Percentiles rank a stretch among this genome's conserved stretches.
Evolutionary conservation across 2,888 invertebrate species (phyloP).

Genomic region (Conops quadrifasciatus): DNA sequence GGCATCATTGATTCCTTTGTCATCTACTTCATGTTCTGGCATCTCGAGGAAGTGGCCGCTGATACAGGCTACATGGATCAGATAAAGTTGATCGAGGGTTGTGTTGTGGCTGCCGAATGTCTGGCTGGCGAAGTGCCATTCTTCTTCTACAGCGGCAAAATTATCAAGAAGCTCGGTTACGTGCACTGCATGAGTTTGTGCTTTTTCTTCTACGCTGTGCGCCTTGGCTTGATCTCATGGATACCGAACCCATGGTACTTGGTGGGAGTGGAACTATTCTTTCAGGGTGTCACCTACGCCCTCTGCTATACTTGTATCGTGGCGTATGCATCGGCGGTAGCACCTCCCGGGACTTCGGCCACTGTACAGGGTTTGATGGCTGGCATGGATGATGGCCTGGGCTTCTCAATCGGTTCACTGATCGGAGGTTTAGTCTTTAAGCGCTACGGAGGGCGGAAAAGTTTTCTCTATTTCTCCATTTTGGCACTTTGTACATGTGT

Average conservation of each 20-base stretch:
- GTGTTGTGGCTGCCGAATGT: conserved; percentile 81
- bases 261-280: conserved; percentile 78
- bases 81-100: conserved; percentile 82
- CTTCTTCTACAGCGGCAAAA: conserved; percentile 77
- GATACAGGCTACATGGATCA: conserved; percentile 70
- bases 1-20: conserved; percentile 83
- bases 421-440: conserved; percentile 77
- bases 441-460: conserved; percentile 70
- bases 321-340: conserved; percentile 73
- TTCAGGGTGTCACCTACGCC: conserved; percentile 89
- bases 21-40: conserved; percentile 86
- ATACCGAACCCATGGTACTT: conserved; percentile 85
- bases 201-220: conserved; percentile 77
- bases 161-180: conserved; percentile 81
- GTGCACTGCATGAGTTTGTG: conserved; percentile 80
- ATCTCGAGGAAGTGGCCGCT: conserved; percentile 78
- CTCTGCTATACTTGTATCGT: conserved; percentile 85
- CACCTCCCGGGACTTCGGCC: conserved; percentile 79
- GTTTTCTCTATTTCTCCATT: conserved; percentile 67
- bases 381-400: conserved; percentile 88
- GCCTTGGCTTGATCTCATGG: conserved; percentile 79
- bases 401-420: conserved; percentile 80
- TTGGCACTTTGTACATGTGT: conserved; percentile 60
- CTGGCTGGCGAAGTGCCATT: conserved; percentile 81
- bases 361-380: conserved; percentile 87